These are phyloP conservation scores for Euplagia quadripunctaria DNA, from an alignment of 2,888 invertebrate species.

Conservation along the genomic window DNA sequence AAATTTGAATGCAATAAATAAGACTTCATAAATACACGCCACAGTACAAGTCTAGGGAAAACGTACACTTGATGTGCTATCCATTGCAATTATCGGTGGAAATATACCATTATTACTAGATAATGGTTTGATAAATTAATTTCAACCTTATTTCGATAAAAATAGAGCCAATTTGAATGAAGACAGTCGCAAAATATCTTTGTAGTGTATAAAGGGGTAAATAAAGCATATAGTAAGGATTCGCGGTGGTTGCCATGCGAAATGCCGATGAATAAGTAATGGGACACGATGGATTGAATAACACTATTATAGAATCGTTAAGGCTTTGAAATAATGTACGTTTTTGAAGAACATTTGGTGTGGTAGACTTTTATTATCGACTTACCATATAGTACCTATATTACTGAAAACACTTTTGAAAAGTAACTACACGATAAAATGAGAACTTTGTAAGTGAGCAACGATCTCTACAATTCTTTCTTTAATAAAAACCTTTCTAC, in stretches of 20 bases:
- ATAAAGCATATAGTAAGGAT: constrained; percentile 48
- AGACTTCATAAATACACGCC: constrained; percentile 47
- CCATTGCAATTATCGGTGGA: constrained; percentile 64
- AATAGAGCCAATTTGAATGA: constrained; percentile 9
- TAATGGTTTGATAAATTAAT: constrained; percentile 17
- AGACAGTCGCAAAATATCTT: constrained; percentile 14
- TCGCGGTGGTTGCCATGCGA: constrained; percentile 56
- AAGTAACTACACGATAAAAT: background rate
- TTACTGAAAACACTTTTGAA: background rate
- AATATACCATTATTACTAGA: constrained; percentile 47
- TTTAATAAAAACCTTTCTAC: too few species aligned
- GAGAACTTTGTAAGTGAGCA: background rate
- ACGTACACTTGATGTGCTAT: constrained; percentile 65
- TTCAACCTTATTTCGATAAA: constrained; percentile 26
- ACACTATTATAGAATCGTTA: constrained; percentile 35
- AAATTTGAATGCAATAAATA: constrained; percentile 44
- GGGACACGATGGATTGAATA: constrained; percentile 40
- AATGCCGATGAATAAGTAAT: constrained; percentile 63
- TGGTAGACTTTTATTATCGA: constrained; percentile 2
- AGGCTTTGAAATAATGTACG: constrained; percentile 7
- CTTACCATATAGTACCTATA: background rate
- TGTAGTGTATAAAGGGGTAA: constrained; percentile 39
- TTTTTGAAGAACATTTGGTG: constrained; percentile 13
- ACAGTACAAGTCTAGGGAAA: constrained; percentile 60
- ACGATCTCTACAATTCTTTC: too few species aligned